A percentile compares a stretch with the other conserved stretches of the same genome.
phyloP scores from a whole-genome alignment of 2,113 vertebrate genomes.

The Probosciger aterrimus region DNA sequence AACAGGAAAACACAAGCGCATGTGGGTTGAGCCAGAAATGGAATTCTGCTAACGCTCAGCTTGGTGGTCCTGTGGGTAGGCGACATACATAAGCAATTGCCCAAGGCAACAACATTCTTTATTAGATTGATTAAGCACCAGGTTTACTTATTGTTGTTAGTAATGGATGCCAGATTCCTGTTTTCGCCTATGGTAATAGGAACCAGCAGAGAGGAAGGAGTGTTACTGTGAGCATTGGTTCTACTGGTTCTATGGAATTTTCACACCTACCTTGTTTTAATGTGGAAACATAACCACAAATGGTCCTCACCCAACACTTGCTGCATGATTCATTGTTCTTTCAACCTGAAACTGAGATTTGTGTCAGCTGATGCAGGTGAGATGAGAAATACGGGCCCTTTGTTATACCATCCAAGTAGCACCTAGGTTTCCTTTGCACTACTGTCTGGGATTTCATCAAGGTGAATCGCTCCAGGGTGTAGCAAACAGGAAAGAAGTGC shows the following conservation, averaged over 20 bases:
- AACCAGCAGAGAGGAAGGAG: constrained; percentile 16
- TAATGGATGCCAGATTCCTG: constrained; percentile 46
- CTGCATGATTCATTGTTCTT: background rate
- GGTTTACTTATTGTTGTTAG: constrained; percentile 46
- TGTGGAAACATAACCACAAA: constrained; percentile 47
- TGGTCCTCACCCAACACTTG: background rate
- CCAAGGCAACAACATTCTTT: constrained; percentile 38
- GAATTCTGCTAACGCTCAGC: constrained; percentile 53
- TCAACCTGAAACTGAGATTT: background rate
- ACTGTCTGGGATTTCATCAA: background rate
- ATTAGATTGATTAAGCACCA: constrained; percentile 49
- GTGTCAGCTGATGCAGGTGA: background rate
- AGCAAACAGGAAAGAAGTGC: background rate
- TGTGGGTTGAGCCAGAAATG: constrained; percentile 13
- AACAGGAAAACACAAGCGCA: constrained; percentile 27
- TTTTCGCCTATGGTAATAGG: constrained; percentile 13
- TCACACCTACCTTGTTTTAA: constrained; percentile 58
- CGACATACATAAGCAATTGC: constrained; percentile 59
- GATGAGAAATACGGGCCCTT: background rate
- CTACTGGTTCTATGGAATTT: constrained; percentile 39
- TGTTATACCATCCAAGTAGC: background rate
- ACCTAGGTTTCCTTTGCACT: background rate
- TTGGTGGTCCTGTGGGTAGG: constrained; percentile 63
- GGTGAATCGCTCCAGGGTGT: background rate
- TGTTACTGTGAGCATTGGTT: background rate